Conservation (phyloP, 64 coral and sea anemone genomes). For the Porites lutea region DNA sequence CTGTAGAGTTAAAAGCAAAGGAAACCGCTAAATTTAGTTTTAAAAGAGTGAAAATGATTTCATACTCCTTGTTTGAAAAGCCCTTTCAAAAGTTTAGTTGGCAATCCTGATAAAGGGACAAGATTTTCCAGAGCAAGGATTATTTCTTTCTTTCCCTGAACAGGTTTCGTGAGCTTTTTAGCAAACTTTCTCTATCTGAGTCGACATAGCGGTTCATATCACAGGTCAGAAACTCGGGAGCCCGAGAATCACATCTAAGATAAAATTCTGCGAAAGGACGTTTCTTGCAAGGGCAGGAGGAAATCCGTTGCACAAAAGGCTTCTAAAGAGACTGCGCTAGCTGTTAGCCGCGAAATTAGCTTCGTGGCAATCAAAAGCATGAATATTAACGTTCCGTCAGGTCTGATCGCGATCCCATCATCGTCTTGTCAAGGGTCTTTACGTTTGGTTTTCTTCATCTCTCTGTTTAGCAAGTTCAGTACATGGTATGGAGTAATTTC, state of each 20-base stretch:
- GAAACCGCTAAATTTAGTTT: background rate
- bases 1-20: constrained; percentile 9
- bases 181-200: background rate
- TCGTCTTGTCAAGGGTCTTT: constrained; percentile 8
- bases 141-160: background rate
- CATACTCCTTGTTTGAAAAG: background rate
- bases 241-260: background rate
- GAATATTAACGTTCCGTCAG: constrained; percentile 3
- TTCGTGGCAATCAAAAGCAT: constrained; percentile 11
- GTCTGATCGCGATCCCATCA: background rate
- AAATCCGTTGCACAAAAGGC: background rate
- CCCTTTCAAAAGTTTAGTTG: constrained; percentile 12
- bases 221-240: background rate
- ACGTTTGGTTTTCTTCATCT: constrained; percentile 4
- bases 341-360: background rate
- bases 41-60: constrained; percentile 8
- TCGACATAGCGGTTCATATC: background rate
- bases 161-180: background rate
- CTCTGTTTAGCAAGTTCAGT: constrained; percentile 11
- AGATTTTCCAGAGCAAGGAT: background rate
- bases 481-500: constrained; percentile 5
- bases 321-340: background rate
- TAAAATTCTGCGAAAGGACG: background rate
- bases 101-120: background rate
- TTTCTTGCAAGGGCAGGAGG: background rate